Evolutionary conservation across 2,797 vertebrate species (phyloP).

Genomic region (Leucoraja ocellata): DNA sequence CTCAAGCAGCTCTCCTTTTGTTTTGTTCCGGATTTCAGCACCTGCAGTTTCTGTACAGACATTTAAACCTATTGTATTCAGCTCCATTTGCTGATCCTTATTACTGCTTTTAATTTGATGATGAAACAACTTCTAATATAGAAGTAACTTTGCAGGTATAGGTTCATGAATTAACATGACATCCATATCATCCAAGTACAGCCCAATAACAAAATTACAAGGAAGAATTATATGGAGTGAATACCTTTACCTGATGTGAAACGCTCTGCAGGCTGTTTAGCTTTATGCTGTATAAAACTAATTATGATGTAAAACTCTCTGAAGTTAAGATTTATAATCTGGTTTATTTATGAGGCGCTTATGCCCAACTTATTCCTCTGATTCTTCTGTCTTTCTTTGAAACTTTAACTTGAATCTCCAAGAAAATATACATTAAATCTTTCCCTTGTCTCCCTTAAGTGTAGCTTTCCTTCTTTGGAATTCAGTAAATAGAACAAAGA

Average conservation of each 20-base stretch:
- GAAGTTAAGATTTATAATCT: background rate
- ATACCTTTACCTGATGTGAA: background rate
- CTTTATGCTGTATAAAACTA: background rate
- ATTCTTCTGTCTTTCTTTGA: background rate
- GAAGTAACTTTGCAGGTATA: background rate
- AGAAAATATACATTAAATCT: background rate
- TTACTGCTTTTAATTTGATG: background rate
- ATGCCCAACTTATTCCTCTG: background rate
- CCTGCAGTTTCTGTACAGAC: background rate
- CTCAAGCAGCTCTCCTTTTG: no score
- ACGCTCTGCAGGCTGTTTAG: background rate
- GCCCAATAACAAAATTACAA: background rate
- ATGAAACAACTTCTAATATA: background rate
- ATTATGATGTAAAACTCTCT: background rate
- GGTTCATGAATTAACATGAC: background rate
- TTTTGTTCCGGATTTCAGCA: no score
- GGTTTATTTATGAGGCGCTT: background rate
- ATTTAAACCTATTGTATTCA: background rate
- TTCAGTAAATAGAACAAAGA: no score
- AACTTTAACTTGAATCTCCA: no score
- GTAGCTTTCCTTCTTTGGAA: no score
- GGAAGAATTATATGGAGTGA: background rate
- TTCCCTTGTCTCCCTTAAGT: background rate
- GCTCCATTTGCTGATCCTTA: background rate
- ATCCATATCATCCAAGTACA: background rate